Base-by-base conservation (phyloP, 2,888 invertebrate genomes). In the Cantharis rufa region DNA sequence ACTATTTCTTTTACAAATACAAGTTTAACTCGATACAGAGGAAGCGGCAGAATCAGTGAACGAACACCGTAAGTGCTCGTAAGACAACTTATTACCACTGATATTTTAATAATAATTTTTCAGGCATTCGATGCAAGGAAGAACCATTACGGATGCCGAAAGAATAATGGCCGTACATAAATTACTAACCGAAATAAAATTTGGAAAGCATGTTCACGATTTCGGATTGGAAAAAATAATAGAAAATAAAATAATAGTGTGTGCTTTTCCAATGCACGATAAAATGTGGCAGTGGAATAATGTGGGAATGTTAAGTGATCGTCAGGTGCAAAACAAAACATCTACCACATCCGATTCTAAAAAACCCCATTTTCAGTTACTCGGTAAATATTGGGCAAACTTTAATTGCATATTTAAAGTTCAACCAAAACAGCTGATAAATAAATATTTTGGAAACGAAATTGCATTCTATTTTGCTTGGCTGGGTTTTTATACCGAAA, bases 371-470 rank as follows among this genome's bases (percentile, higher is more conserved):
- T 69, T 76, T 13, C 15, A 76, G 84, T 91, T 62, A 84, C 92
- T 77, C 90, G 89, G 81, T 88, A 89, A 78, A 89, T 90, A 79
- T 93, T 93, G 93, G 91, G 91, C 7, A 87, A 88, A 70, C 88
- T 89, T 21, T 83, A 86, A 28, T 87, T 88, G 70, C 89, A 89
- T 87, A 90, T 90, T 84, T 91, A 91, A 89, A 71, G 18, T 11
- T 4, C 93, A 93, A 84, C 92, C 93, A 0, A 82, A 92, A 10
- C 90, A 91, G 83, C 85, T 91, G 63, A 89, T 93, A 32, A 87
- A 90, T 76, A 88, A 89, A 80, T 91, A 91, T 83, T 90, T 89
- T 82, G 91, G 91, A 7, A 89, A 90, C 62, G 90, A 91, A 86
- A 87, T 90, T 27, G 90, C 88, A 0, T 87, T 91, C 73, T 91